Evolutionary conservation across 1,140 invertebrate species (phyloP).

Genomic region (Aradophagus sp.): DNA sequence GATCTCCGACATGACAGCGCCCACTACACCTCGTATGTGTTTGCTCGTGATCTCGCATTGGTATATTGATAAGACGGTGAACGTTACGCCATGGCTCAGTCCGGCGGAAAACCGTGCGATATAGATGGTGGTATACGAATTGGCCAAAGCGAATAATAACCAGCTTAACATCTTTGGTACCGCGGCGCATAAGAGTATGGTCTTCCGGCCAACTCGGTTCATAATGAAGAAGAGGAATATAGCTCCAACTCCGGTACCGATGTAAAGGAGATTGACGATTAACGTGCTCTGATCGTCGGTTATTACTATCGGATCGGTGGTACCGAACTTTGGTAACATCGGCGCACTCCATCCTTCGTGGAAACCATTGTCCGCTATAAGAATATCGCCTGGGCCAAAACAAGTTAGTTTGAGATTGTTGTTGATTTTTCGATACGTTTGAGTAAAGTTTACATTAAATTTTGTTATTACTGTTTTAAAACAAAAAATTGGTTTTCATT

Average conservation of each 20-base stretch:
- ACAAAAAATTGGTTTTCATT: too few relatives aligned
- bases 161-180: slow-evolving; percentile 77
- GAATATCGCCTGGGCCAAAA: slow-evolving; percentile 64
- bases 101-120: slow-evolving; percentile 75
- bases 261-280: slow-evolving; percentile 69
- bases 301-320: slow-evolving; percentile 60
- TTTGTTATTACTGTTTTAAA: too few relatives aligned
- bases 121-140: slow-evolving; percentile 62
- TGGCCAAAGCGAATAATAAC: slow-evolving; percentile 73
- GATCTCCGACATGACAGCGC: slow-evolving; percentile 77
- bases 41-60: slow-evolving; percentile 78
- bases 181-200: slow-evolving; percentile 74
- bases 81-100: slow-evolving; percentile 69
- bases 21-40: slow-evolving; percentile 77
- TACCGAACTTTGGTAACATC: slow-evolving; percentile 67
- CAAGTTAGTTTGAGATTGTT: neutral
- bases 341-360: slow-evolving; percentile 73
- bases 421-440: too few relatives aligned
- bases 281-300: slow-evolving; percentile 59
- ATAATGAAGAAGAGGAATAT: slow-evolving; percentile 74
- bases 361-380: slow-evolving; percentile 70
- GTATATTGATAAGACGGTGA: slow-evolving; percentile 77
- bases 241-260: slow-evolving; percentile 68
- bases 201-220: slow-evolving; percentile 77
- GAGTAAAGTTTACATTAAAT: too few relatives aligned